phyloP scores from a whole-genome alignment of 2,113 vertebrate genomes.

The Mesocricetus auratus region DNA sequence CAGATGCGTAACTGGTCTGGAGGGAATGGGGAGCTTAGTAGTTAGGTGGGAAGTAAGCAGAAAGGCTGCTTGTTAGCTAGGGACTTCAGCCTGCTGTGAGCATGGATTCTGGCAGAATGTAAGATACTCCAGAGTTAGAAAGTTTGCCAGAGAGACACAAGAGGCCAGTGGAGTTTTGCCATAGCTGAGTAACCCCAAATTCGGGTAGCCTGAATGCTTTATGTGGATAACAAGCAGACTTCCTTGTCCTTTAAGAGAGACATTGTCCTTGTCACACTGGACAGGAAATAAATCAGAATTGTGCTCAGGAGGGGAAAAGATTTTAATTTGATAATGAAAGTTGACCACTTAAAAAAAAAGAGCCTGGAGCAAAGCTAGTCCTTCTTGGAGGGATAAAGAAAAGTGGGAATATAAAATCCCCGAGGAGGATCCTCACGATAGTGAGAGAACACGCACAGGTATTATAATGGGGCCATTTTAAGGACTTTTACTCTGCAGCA shows the following conservation, averaged over 20 bases:
- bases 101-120: conserved; percentile 21
- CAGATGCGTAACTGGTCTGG: background rate
- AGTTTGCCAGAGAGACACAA: background rate
- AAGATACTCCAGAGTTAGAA: background rate
- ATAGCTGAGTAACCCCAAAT: background rate
- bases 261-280: background rate
- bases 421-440: background rate
- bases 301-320: background rate
- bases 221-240: background rate
- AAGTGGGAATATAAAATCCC: background rate
- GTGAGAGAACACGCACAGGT: background rate
- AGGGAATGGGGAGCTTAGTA: background rate
- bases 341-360: background rate
- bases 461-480: background rate
- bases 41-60: background rate
- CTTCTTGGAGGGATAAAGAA: background rate
- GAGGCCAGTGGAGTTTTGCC: background rate
- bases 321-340: background rate
- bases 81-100: background rate
- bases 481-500: background rate
- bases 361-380: background rate
- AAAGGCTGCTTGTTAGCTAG: background rate
- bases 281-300: background rate
- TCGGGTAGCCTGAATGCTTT: background rate
- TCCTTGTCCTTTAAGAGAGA: background rate